Conservation (phyloP, 2,888 invertebrate genomes). For the Zaprionus obscuricornis region DNA sequence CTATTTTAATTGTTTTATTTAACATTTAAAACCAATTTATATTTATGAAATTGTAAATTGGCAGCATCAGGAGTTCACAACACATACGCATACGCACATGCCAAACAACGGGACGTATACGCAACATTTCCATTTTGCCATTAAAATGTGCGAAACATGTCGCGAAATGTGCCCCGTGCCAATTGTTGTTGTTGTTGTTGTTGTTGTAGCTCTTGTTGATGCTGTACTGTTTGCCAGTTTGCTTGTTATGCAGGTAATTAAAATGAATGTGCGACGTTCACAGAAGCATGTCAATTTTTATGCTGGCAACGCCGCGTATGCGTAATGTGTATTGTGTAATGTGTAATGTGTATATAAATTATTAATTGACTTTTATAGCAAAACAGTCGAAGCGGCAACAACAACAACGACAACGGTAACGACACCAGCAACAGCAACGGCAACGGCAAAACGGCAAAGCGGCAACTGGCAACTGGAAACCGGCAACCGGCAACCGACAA, state of each 20-base stretch:
- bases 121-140: slow-evolving; percentile 66
- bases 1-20: slow-evolving; percentile 76
- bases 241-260: slow-evolving; percentile 69
- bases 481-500: neutral
- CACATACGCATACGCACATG: neutral
- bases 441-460: neutral
- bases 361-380: slow-evolving; percentile 53
- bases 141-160: slow-evolving; percentile 61
- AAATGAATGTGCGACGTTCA: slow-evolving; percentile 55
- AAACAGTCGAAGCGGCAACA: slow-evolving; percentile 11
- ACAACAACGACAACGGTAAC: neutral
- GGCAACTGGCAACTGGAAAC: no score
- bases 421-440: neutral
- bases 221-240: slow-evolving; percentile 30
- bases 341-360: slow-evolving; percentile 62
- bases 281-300: slow-evolving; percentile 55
- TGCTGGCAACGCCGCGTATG: slow-evolving; percentile 49
- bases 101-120: slow-evolving; percentile 44
- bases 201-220: no score
- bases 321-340: slow-evolving; percentile 55
- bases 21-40: slow-evolving; percentile 80
- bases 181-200: slow-evolving; percentile 48
- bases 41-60: slow-evolving; percentile 74
- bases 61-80: no score
- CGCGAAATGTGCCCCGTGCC: slow-evolving; percentile 50